phyloP scores from a whole-genome alignment of 2,113 vertebrate genomes.

The Anhinga anhinga region DNA sequence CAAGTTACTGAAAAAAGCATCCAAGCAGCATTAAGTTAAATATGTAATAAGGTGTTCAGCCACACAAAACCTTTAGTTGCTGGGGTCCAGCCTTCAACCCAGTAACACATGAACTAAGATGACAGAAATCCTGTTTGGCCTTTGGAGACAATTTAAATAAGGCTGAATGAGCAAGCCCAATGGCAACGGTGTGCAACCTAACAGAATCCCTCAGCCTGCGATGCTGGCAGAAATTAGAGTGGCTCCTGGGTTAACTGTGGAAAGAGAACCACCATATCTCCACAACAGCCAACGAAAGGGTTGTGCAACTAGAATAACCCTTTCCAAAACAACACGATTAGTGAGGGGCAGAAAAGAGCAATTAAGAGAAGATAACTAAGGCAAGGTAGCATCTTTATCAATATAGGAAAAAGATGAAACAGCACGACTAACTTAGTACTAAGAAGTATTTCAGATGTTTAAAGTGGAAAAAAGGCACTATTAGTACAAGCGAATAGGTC shows the following conservation, averaged over 20 bases:
- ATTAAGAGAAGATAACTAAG: not conserved
- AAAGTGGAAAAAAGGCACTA: not conserved
- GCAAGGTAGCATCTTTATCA: not conserved
- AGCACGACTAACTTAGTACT: not conserved
- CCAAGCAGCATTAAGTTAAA: not conserved
- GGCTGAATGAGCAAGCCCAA: not conserved
- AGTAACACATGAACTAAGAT: not conserved
- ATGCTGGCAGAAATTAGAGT: not conserved
- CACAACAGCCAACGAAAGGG: not conserved
- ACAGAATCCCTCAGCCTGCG: not conserved
- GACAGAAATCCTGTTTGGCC: not conserved
- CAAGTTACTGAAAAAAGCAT: not conserved
- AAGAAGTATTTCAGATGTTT: not conserved
- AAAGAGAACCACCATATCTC: not conserved
- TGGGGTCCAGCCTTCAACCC: not conserved
- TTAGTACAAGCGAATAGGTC: not conserved
- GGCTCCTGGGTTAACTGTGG: not conserved
- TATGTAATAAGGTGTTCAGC: not conserved
- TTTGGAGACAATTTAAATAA: not conserved
- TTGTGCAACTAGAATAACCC: not conserved
- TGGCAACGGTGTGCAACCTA: not conserved
- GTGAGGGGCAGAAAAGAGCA: not conserved
- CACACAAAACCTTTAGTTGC: not conserved
- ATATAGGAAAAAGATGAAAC: not conserved
- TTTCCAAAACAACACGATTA: not conserved